Conservation (phyloP, 2,888 invertebrate genomes). For the Eugnorisma glareosa region DNA sequence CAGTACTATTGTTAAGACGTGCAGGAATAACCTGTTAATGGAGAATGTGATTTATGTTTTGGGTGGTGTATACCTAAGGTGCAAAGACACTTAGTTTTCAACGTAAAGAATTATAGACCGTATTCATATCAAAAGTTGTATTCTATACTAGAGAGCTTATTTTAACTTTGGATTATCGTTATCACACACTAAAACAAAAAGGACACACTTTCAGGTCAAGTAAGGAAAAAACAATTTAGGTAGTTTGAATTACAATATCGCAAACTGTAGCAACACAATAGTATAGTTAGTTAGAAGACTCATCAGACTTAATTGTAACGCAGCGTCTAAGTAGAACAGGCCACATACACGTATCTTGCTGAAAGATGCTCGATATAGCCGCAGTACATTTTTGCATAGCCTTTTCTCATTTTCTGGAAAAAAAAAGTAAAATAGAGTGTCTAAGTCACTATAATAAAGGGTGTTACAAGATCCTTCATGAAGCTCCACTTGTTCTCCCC, state of each 20-base stretch:
- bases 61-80: not conserved
- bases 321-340: not conserved
- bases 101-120: not conserved
- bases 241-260: not conserved
- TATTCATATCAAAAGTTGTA: not conserved
- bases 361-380: conserved; percentile 26
- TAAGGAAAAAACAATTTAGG: not conserved
- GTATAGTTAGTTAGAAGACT: not conserved
- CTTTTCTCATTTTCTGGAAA: conserved; percentile 10
- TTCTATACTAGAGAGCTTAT: not conserved
- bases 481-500: too few species aligned
- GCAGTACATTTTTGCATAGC: conserved; percentile 23
- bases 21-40: not conserved
- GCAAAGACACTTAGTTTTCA: not conserved
- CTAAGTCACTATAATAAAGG: too few species aligned
- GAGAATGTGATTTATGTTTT: not conserved
- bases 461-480: too few species aligned
- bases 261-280: conserved; percentile 22
- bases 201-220: not conserved
- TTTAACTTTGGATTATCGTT: not conserved
- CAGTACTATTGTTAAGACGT: not conserved
- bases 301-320: not conserved
- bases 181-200: not conserved
- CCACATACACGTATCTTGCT: not conserved
- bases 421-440: not conserved